Evolutionary conservation across 92 coral and sea anemone genomes (phyloP).

Genomic region (Epizoanthus ramosus): DNA sequence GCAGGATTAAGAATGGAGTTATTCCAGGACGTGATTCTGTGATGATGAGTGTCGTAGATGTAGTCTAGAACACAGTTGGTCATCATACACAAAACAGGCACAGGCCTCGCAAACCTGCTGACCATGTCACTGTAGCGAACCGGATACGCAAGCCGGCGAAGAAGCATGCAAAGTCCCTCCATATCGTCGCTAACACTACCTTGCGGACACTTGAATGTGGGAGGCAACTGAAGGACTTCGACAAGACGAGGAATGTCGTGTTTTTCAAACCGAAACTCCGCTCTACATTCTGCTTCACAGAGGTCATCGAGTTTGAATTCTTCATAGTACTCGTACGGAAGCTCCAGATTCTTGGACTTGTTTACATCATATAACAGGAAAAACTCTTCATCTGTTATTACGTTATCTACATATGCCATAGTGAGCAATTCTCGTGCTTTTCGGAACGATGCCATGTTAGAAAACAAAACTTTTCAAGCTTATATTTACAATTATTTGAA

Average conservation of each 20-base stretch:
- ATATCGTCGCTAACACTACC: neutral
- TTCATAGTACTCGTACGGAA: slow-evolving; percentile 39
- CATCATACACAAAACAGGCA: slow-evolving; percentile 35
- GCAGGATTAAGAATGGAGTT: neutral
- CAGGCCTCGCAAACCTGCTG: slow-evolving; percentile 19
- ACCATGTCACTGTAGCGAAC: slow-evolving; percentile 36
- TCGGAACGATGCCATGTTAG: slow-evolving; percentile 11
- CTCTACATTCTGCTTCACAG: slow-evolving; percentile 15
- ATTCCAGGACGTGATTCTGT: slow-evolving; percentile 6
- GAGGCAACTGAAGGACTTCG: slow-evolving; percentile 24
- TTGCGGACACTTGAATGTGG: neutral
- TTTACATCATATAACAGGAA: slow-evolving; percentile 24
- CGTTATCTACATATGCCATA: slow-evolving; percentile 17
- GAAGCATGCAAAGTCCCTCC: slow-evolving; percentile 23
- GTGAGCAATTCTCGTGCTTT: slow-evolving; percentile 20
- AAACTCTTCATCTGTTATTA: slow-evolving; percentile 45
- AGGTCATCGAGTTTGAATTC: slow-evolving; percentile 21
- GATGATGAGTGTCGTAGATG: slow-evolving; percentile 24
- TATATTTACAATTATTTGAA: slow-evolving; percentile 1
- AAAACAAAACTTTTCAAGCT: neutral
- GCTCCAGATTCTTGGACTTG: slow-evolving; percentile 23
- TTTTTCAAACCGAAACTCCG: slow-evolving; percentile 32
- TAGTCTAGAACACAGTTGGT: slow-evolving; percentile 16
- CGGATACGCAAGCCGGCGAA: slow-evolving; percentile 29
- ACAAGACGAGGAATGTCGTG: slow-evolving; percentile 5